These are phyloP conservation scores for Coptodon rendalli DNA, from an alignment of 2,113 vertebrate species.

Conservation along the genomic window DNA sequence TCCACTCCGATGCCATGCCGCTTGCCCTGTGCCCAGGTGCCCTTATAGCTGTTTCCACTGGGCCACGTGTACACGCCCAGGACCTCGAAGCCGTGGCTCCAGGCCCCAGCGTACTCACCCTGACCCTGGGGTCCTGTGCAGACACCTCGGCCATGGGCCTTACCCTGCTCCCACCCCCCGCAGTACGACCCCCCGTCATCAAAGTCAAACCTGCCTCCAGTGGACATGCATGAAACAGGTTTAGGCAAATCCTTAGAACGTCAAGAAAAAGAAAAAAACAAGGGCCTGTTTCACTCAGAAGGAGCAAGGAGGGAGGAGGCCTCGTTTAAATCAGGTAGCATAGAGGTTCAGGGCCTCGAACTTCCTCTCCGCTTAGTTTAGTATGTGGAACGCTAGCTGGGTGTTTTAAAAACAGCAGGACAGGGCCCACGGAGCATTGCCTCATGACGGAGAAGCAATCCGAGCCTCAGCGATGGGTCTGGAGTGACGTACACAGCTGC, in stretches of 20 bases:
- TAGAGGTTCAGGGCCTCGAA: conserved; percentile 34
- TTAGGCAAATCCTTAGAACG: conserved; percentile 76
- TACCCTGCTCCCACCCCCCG: conserved; percentile 98
- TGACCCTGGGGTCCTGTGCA: conserved; percentile 98
- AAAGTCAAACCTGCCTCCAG: conserved; percentile 97
- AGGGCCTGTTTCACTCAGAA: conserved; percentile 29
- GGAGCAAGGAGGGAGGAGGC: conserved; percentile 31
- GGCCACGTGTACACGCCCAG: conserved; percentile 98
- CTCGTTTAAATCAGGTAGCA: conserved; percentile 19
- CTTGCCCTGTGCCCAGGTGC: conserved; percentile 98
- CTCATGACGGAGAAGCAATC: conserved; percentile 13
- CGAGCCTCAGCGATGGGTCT: conserved; percentile 36
- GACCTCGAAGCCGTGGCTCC: conserved; percentile 97
- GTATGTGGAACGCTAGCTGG: conserved; percentile 3
- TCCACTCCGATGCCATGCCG: conserved; percentile 95
- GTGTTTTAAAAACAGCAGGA: not conserved
- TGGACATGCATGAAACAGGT: conserved; percentile 82
- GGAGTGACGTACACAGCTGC: conserved; percentile 44
- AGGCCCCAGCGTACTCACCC: conserved; percentile 94
- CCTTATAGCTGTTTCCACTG: conserved; percentile 94
- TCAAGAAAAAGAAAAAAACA: conserved; percentile 58
- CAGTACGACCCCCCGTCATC: conserved; percentile 99
- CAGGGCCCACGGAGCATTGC: not conserved
- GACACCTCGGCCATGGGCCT: conserved; percentile 95
- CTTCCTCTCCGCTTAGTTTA: conserved; percentile 3